phyloP scores from a whole-genome alignment of 1,140 invertebrate species.

The Atta colombica region DNA sequence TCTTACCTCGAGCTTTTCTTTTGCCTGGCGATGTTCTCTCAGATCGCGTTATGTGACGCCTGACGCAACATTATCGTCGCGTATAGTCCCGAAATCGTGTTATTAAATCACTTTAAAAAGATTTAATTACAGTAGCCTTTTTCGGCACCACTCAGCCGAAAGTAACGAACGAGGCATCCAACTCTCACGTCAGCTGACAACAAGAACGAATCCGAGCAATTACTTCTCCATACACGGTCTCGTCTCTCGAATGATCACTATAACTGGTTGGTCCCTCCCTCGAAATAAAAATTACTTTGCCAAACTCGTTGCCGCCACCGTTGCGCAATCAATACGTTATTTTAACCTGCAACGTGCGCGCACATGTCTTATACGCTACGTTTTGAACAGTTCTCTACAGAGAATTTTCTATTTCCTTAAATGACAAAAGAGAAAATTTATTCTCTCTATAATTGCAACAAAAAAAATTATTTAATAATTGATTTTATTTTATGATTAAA shows the following conservation, averaged over 20 bases:
- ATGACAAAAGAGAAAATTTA: not conserved
- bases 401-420: not conserved
- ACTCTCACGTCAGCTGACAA: conserved; percentile 55
- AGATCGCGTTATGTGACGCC: conserved; percentile 25
- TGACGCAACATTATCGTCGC: conserved; percentile 54
- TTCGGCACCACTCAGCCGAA: conserved; percentile 35
- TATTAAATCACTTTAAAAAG: conserved; percentile 61
- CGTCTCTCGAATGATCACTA: conserved; percentile 35
- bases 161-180: conserved; percentile 50
- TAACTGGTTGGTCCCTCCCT: conserved; percentile 43
- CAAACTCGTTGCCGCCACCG: conserved; percentile 23
- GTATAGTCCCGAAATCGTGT: conserved; percentile 41
- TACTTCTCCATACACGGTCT: conserved; percentile 60
- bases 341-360: not conserved
- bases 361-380: not conserved
- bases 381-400: not conserved
- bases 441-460: no score
- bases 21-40: not conserved
- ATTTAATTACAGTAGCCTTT: conserved; percentile 60
- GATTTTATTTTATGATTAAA: not conserved
- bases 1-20: conserved; percentile 54
- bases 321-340: conserved; percentile 28
- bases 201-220: conserved; percentile 60
- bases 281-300: conserved; percentile 32
- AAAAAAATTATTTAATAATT: conserved; percentile 8